Conservation (phyloP, 1,140 invertebrate species). For the Mycetomoellerius zeteki region DNA sequence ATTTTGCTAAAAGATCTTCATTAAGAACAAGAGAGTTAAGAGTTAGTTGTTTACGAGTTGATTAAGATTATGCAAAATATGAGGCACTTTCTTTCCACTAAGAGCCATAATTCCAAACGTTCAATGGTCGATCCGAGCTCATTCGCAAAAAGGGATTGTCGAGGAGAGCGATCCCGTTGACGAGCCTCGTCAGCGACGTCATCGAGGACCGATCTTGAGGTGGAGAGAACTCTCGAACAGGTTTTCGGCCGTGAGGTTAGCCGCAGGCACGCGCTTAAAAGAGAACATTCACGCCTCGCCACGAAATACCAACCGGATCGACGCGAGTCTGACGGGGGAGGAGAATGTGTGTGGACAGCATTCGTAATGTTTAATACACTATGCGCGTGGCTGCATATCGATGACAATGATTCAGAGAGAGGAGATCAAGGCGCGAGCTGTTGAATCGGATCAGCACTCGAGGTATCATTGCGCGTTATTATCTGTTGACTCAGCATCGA, state of each 20-base stretch:
- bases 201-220: conserved; percentile 49
- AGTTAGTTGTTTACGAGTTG: not conserved
- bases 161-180: conserved; percentile 36
- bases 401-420: conserved; percentile 73
- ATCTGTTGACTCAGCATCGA: not conserved
- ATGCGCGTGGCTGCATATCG: conserved; percentile 68
- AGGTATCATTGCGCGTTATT: conserved; percentile 18
- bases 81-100: not conserved
- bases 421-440: not conserved
- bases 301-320: conserved; percentile 69
- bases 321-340: not conserved
- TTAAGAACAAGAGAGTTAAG: not conserved
- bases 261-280: conserved; percentile 69
- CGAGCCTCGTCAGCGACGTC: conserved; percentile 53
- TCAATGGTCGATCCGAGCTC: not conserved
- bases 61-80: conserved; percentile 1
- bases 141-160: conserved; percentile 14
- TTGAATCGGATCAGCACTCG: not conserved
- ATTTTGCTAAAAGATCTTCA: not conserved
- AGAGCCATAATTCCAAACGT: not conserved
- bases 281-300: conserved; percentile 71
- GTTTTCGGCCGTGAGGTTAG: conserved; percentile 73
- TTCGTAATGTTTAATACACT: conserved; percentile 70
- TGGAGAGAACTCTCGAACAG: conserved; percentile 61
- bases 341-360: conserved; percentile 45